A percentile compares a stretch with the other conserved stretches of the same genome.
Conservation (phyloP, 2,888 invertebrate genomes). For the Dicyrtomina minuta region DNA sequence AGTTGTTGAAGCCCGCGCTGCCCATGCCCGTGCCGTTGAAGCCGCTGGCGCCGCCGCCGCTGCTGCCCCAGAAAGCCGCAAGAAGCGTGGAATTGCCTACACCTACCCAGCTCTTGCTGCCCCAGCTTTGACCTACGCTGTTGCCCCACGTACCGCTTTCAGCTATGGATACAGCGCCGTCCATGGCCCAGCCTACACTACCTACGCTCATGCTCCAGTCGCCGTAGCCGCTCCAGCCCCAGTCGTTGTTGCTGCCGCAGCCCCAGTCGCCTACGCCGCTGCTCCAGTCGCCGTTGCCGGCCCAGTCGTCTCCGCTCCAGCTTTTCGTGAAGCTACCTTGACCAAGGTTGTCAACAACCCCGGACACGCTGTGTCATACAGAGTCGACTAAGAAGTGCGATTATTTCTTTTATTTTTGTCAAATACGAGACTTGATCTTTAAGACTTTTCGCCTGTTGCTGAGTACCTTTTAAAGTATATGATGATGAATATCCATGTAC, state of each 20-base stretch:
- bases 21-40: constrained; percentile 57
- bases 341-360: constrained; percentile 58
- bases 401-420: constrained; percentile 35
- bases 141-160: constrained; percentile 49
- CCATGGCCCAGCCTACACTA: constrained; percentile 32
- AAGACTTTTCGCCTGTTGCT: too few species aligned
- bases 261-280: constrained; percentile 35
- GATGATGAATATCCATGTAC: too few species aligned
- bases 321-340: constrained; percentile 55
- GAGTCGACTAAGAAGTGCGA: constrained; percentile 56
- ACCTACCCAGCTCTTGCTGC: constrained; percentile 10
- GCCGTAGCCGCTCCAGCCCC: too few species aligned
- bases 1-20: constrained; percentile 59
- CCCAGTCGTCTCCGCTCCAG: constrained; percentile 38
- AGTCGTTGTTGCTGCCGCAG: constrained; percentile 48
- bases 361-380: constrained; percentile 58
- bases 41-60: constrained; percentile 56
- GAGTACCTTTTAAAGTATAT: too few species aligned
- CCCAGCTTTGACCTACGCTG: too few species aligned
- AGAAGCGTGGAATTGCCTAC: constrained; percentile 40
- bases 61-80: constrained; percentile 35
- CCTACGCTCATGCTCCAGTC: too few species aligned
- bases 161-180: constrained; percentile 39
- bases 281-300: constrained; percentile 31
- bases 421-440: too few species aligned